Percentiles rank a stretch among this genome's conserved stretches.
These are phyloP conservation scores for Melanchra persicariae DNA, from an alignment of 2,888 invertebrate genomes.

Conservation along the genomic window DNA sequence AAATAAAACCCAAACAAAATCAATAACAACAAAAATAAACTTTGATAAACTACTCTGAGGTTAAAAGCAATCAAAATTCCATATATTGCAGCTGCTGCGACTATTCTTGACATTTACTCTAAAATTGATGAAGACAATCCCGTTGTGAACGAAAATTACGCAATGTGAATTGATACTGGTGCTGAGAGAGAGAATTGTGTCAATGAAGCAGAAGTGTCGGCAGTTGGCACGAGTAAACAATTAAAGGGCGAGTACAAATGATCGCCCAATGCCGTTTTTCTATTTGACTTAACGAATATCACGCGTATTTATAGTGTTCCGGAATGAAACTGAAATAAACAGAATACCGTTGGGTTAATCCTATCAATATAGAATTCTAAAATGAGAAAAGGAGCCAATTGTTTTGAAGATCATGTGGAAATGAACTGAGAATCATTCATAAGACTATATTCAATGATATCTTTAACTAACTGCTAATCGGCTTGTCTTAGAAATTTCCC, in stretches of 20 bases:
- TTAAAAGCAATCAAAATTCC: conserved; percentile 42
- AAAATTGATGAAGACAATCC: conserved; percentile 57
- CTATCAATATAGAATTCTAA: conserved; percentile 24
- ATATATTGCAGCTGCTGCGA: conserved; percentile 31
- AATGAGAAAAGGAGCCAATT: conserved; percentile 9
- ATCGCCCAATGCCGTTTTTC: conserved; percentile 75
- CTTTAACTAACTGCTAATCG: background rate
- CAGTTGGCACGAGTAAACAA: conserved; percentile 76
- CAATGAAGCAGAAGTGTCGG: conserved; percentile 77
- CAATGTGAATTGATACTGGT: conserved; percentile 70
- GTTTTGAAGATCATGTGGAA: conserved; percentile 3
- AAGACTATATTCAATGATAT: background rate
- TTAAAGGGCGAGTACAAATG: conserved; percentile 75
- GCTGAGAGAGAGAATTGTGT: conserved; percentile 79
- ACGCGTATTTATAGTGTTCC: conserved; percentile 65
- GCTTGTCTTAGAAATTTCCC: background rate
- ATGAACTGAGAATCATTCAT: background rate
- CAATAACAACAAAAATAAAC: background rate
- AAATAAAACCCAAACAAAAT: background rate
- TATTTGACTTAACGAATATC: conserved; percentile 67
- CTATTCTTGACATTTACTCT: conserved; percentile 55
- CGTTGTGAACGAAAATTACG: conserved; percentile 70
- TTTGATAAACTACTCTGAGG: conserved; percentile 6
- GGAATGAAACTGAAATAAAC: conserved; percentile 57
- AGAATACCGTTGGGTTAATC: conserved; percentile 25